phyloP scores from a whole-genome alignment of 2,797 vertebrate species.

The Mastacembelus armatus region DNA sequence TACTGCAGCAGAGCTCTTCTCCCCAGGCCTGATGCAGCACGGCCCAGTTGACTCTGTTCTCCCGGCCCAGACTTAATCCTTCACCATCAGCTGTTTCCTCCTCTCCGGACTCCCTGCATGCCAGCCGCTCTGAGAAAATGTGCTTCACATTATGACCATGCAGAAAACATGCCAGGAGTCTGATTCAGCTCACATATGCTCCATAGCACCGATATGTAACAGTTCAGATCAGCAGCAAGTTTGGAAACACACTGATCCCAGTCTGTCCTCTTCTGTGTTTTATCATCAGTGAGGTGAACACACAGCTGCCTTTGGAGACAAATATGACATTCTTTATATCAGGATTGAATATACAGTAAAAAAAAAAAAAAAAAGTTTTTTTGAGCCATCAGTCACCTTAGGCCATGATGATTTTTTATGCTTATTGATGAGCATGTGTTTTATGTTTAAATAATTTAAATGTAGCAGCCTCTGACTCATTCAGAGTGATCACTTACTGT shows the following conservation, averaged over 20 bases:
- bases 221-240: conserved; percentile 35
- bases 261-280: conserved; percentile 56
- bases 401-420: conserved; percentile 10
- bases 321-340: conserved; percentile 7
- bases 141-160: conserved; percentile 82
- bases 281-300: conserved; percentile 27
- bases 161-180: conserved; percentile 71
- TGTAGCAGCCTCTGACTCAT: conserved; percentile 41
- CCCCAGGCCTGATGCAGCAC: conserved; percentile 21
- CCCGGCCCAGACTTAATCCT: conserved; percentile 74
- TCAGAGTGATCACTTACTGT: conserved; percentile 24
- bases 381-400: not conserved
- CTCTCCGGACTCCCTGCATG: conserved; percentile 65
- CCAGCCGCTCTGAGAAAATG: conserved; percentile 75
- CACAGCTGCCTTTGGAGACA: conserved; percentile 50
- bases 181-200: conserved; percentile 60
- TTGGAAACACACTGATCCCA: conserved; percentile 58
- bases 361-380: no score
- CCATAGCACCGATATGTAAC: conserved; percentile 31
- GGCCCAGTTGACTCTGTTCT: conserved; percentile 56
- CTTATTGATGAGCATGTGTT: not conserved
- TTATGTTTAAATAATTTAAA: conserved; percentile 14
- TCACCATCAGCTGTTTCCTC: conserved; percentile 83
- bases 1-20: conserved; percentile 43
- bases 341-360: conserved; percentile 7